These are phyloP conservation scores for Stomatorhinus walkeri DNA, from an alignment of 2,797 vertebrate genomes.

Conservation along the genomic window DNA sequence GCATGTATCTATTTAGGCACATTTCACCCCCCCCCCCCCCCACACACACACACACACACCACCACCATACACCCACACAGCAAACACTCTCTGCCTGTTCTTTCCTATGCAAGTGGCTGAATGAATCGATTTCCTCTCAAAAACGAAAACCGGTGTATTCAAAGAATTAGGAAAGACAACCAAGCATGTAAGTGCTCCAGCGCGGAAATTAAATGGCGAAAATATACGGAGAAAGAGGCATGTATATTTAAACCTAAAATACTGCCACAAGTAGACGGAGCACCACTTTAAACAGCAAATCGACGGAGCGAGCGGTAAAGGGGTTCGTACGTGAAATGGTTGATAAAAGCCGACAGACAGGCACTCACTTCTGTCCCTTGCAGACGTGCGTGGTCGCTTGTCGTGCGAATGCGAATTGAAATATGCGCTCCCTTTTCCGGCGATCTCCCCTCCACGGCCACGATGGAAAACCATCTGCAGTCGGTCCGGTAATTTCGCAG, in stretches of 20 bases:
- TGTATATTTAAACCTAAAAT: conserved; percentile 2
- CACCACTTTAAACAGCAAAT: not conserved
- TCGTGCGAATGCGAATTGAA: conserved; percentile 36
- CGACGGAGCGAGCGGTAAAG: not conserved
- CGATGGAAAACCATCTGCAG: conserved; percentile 74
- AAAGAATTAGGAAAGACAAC: not conserved
- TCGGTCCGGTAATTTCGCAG: conserved; percentile 67
- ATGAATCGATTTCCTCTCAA: not conserved
- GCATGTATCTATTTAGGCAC: not conserved
- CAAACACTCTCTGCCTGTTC: conserved; percentile 3
- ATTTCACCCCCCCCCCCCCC: not conserved
- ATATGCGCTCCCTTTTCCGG: conserved; percentile 41
- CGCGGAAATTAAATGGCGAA: not conserved
- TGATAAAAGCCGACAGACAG: conserved; percentile 16
- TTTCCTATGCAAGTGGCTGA: not conserved
- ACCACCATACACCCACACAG: not conserved
- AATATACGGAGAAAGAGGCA: not conserved
- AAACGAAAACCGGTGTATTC: not conserved
- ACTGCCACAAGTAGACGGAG: not conserved
- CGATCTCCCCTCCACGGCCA: conserved; percentile 48
- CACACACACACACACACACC: no score
- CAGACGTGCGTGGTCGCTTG: conserved; percentile 33
- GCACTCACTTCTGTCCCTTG: conserved; percentile 58
- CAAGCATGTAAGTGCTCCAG: not conserved
- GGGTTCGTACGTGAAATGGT: conserved; percentile 13